A percentile compares a stretch with the other conserved stretches of the same genome.
These are phyloP conservation scores for Serripes groenlandicus DNA, from an alignment of 2,888 invertebrate genomes.

Conservation along the genomic window DNA sequence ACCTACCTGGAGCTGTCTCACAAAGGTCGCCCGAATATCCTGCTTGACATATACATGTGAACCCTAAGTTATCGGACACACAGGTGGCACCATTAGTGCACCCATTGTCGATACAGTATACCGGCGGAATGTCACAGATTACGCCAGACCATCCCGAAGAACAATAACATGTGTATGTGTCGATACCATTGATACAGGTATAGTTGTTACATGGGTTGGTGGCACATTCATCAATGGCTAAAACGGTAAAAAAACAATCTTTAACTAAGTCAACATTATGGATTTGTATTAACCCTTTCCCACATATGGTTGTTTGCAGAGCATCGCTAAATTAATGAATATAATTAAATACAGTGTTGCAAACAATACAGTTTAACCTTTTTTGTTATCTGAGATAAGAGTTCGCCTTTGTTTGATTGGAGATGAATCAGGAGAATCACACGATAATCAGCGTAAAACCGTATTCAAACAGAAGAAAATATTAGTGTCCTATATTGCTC, in stretches of 20 bases:
- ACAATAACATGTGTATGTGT: conserved; percentile 5
- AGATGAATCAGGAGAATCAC: too few species aligned
- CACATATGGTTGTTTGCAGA: too few species aligned
- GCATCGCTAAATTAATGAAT: too few species aligned
- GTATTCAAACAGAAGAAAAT: too few species aligned
- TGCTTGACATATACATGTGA: neutral
- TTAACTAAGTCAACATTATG: too few species aligned
- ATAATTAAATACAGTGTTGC: too few species aligned
- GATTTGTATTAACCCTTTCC: too few species aligned
- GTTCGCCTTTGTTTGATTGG: too few species aligned
- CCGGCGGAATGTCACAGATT: neutral
- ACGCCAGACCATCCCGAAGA: neutral
- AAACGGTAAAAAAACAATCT: neutral
- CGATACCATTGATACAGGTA: neutral
- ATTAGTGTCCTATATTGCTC: too few species aligned
- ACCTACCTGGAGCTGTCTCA: neutral
- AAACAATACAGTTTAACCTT: too few species aligned
- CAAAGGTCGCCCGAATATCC: conserved; percentile 4
- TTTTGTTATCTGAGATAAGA: too few species aligned
- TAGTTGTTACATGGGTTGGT: conserved; percentile 8
- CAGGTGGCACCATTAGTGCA: conserved; percentile 8
- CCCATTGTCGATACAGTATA: neutral
- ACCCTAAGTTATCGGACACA: neutral
- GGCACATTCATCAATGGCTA: conserved; percentile 14
- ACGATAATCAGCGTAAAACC: too few species aligned